Base-by-base conservation (phyloP, 1,140 invertebrate species). In the Tribolium madens region DNA sequence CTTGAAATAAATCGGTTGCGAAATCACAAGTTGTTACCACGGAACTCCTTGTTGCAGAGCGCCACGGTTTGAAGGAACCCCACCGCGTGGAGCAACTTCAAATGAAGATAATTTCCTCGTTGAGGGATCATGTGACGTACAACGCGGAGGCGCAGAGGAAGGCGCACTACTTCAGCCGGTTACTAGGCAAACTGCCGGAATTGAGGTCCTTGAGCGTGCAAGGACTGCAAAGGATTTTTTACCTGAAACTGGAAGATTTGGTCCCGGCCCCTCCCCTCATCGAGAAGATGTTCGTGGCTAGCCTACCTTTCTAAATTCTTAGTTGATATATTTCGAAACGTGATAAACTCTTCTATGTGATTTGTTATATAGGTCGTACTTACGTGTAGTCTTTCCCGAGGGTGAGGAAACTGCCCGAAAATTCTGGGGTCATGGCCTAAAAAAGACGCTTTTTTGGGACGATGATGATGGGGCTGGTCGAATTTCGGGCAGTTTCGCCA, bases 61-160 rank as follows among this genome's bases (percentile, higher is more conserved):
- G 97, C 18, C 96, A 97, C 83, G 96, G 96, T 12, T 87, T 98
- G 72, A 93, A 95, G 83, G 97, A 98, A 83, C 94, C 96, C 0
- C 92, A 95, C 81, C 93, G 94, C 82, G 95, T 98, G 78, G 96
- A 98, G 84, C 95, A 96, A 81, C 87, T 98, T 5, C 96, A 98
- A 85, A 96, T 96, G 94, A 97, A 97, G 86, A 96, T 98, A 80
- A 97, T 98, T 77, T 93, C 94, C 69, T 96, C 96, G 53, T 88
- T 99, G 7, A 90, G 95, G 6, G 97, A 98, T 82, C 97, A 98
- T 88, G 96, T 97, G 83, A 97, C 96, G 5, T 97, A 97, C 88
- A 96, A 96, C 85, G 91, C 92, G 68, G 96, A 94, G 84, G 96
- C 92, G n/a, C 94, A 95, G 86, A 91, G 91, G 82, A 96, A 94